Evolutionary conservation across 1,140 invertebrate genomes (phyloP).

Genomic region (Olivierus martensii): DNA sequence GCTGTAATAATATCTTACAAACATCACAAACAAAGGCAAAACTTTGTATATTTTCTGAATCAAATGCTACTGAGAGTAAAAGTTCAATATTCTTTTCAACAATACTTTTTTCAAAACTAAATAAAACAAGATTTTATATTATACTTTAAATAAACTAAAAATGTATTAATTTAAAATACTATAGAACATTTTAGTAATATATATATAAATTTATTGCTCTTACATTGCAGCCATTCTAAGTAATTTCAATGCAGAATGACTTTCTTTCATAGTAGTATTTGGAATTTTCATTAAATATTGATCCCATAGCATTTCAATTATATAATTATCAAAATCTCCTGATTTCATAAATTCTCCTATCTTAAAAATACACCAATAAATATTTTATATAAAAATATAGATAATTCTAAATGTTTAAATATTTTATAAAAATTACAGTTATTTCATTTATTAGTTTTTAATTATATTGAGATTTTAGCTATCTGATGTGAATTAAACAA

Average conservation of each 20-base stretch:
- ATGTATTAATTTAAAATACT: no score
- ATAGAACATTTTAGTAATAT: background rate
- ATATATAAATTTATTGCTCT: constrained; percentile 1
- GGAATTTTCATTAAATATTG: constrained; percentile 60
- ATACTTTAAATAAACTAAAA: no score
- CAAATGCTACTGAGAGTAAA: no score
- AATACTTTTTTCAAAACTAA: no score
- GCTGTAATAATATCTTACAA: no score
- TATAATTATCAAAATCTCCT: constrained; percentile 40
- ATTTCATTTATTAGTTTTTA: background rate
- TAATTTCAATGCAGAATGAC: constrained; percentile 50
- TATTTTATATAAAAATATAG: background rate
- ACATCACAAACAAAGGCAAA: no score
- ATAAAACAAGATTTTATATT: no score
- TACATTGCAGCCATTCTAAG: constrained; percentile 54
- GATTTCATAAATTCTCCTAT: constrained; percentile 41
- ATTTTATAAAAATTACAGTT: background rate
- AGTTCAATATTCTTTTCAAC: no score
- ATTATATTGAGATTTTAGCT: background rate
- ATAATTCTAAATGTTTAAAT: background rate
- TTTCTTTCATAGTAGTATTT: constrained; percentile 47
- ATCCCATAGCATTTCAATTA: constrained; percentile 59
- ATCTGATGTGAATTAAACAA: no score
- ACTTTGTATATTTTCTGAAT: no score
- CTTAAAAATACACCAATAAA: constrained; percentile 31